These are phyloP conservation scores for Andrena chrysosceles DNA, from an alignment of 2,888 invertebrate species.

Conservation along the genomic window DNA sequence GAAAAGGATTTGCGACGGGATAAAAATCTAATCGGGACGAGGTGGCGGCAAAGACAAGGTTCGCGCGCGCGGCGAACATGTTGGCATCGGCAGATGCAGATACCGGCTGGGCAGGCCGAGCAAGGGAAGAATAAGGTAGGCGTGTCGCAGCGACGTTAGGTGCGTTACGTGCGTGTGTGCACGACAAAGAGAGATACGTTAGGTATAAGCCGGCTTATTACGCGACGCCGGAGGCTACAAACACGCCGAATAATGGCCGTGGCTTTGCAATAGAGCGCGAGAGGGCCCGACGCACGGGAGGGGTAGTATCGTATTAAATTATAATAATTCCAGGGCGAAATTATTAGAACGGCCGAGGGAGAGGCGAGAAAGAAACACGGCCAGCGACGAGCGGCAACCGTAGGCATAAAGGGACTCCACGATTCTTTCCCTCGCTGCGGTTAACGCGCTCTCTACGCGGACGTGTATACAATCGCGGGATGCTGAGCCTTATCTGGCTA, in stretches of 20 bases:
- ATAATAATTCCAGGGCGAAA: conserved; percentile 78
- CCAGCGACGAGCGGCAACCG: conserved; percentile 14
- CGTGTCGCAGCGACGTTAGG: conserved; percentile 70
- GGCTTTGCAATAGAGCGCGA: conserved; percentile 60
- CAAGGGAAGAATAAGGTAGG: conserved; percentile 73
- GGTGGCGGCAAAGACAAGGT: conserved; percentile 48
- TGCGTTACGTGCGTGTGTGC: conserved; percentile 71
- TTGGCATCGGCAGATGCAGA: conserved; percentile 61
- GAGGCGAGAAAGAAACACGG: conserved; percentile 28
- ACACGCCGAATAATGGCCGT: conserved; percentile 76
- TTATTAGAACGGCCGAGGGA: conserved; percentile 68
- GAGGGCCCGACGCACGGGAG: conserved; percentile 50
- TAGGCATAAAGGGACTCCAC: conserved; percentile 38
- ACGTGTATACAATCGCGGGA: conserved; percentile 44
- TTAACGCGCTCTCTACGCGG: conserved; percentile 63
- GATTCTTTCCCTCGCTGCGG: conserved; percentile 46
- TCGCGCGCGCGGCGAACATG: conserved; percentile 19
- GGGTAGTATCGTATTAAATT: conserved; percentile 78
- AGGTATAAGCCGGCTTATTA: conserved; percentile 75
- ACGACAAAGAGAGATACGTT: conserved; percentile 69
- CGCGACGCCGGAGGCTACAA: conserved; percentile 74
- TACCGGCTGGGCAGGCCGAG: conserved; percentile 49
- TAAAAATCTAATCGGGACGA: conserved; percentile 45
- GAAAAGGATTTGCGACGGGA: conserved; percentile 6
- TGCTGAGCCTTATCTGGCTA: conserved; percentile 58